These are phyloP conservation scores for Ictidomys tridecemlineatus DNA, from an alignment of 2,113 vertebrate genomes.

Conservation along the genomic window DNA sequence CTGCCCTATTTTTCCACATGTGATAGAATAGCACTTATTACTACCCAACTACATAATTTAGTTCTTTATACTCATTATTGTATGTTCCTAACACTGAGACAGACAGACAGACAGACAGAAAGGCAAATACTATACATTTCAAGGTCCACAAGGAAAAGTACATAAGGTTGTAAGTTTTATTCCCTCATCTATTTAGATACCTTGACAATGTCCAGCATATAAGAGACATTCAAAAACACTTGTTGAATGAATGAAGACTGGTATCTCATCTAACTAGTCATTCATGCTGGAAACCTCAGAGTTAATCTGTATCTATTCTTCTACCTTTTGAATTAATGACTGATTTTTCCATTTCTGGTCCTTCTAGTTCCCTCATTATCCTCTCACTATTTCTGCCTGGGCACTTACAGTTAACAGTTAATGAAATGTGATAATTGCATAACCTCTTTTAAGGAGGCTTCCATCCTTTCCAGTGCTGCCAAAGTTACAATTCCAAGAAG, in stretches of 20 bases:
- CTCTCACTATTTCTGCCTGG: not conserved
- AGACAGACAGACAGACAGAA: accelerated
- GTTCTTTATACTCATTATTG: not conserved
- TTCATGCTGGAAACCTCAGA: not conserved
- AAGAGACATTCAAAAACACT: not conserved
- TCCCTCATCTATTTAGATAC: not conserved
- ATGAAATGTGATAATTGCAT: not conserved
- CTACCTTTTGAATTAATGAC: not conserved
- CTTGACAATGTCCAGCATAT: not conserved
- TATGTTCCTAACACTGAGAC: not conserved
- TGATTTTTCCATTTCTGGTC: conserved; percentile 9
- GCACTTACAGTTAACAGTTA: not conserved
- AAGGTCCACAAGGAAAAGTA: not conserved
- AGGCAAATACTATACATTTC: not conserved
- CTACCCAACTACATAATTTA: not conserved
- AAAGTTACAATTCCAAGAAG: conserved; percentile 24
- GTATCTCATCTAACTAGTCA: not conserved
- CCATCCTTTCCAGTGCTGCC: not conserved
- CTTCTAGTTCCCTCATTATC: not conserved
- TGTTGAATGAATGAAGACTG: not conserved
- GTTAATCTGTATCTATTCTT: not conserved
- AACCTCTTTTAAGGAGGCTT: not conserved
- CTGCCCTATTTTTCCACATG: not conserved
- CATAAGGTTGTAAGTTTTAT: not conserved
- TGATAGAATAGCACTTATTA: not conserved